Base-by-base conservation (phyloP, 2,113 vertebrate species). In the Calyptomena viridis region DNA sequence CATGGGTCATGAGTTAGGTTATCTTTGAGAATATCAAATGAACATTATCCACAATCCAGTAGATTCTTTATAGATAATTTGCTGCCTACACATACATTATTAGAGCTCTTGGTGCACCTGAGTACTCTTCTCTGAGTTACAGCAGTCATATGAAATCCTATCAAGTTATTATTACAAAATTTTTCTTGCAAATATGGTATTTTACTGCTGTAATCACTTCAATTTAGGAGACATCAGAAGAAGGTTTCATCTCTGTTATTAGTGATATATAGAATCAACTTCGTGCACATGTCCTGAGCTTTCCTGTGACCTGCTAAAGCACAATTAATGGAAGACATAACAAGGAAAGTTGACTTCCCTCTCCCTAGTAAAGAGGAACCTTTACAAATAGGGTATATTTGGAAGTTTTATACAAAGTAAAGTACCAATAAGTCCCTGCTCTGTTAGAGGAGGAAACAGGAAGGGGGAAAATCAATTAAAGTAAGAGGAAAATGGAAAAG, bases 271-370 rank as follows among this genome's bases (percentile, higher is more conserved):
- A 84, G 52, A 74, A 79, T 66, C 49, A 75, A 37, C 52, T 81
- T 52, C 35, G 64, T 56, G 62, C 64, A 59, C n/a, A 9, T 66
- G 49, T 74, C 56, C 68, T 74, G 60, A 92, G 60, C 53, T 90
- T 93, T 93, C 80, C 76, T 75, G 68, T 89, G 85, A 87, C 83
- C 64, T 49, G 17, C 52, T 88, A 56, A 75, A 94, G 76, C 73
- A 96, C 85, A 96, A 94, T 92, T 92, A 96, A 95, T 96, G 92
- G 93, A 94, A 90, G n/a, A 56, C 52, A 13, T 53, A 87, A 75
- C 30, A 90, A 78, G 52, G n/a, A 83, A 94, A 89, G 52, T 18
- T 86, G 59, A 88, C 37, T 95, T 95, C 52, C 79, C 60, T 74
- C 67, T 77, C 69, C 53, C 46, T 85, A 30, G 33, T 79, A 71